These are phyloP conservation scores for Rhingia campestris DNA, from an alignment of 2,888 invertebrate species.

Conservation along the genomic window DNA sequence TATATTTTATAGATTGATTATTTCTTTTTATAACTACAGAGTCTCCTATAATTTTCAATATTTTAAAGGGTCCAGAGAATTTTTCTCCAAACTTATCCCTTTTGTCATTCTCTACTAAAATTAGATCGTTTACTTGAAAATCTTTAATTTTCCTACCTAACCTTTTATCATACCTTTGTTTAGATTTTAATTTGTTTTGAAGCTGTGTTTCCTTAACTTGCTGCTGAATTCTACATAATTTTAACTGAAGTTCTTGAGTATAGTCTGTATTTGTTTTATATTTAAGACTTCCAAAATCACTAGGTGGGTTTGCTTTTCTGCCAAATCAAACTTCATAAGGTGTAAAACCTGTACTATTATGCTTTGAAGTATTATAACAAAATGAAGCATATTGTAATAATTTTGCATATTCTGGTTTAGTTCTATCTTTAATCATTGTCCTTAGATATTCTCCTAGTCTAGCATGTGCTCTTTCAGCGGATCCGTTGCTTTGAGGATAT, in stretches of 20 bases:
- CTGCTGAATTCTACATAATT: too few species aligned
- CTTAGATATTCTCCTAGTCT: slow-evolving; percentile 16
- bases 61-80: not conserved
- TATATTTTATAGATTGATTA: too few species aligned
- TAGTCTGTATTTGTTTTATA: slow-evolving; percentile 18
- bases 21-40: too few species aligned
- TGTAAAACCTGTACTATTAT: slow-evolving; percentile 16
- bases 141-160: not conserved
- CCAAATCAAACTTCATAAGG: not conserved
- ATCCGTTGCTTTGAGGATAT: slow-evolving; percentile 9
- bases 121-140: slow-evolving; percentile 10
- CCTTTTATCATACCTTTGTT: too few species aligned
- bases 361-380: slow-evolving; percentile 1
- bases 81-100: slow-evolving; percentile 11
- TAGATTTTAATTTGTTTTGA: too few species aligned
- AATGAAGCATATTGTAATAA: slow-evolving; percentile 7
- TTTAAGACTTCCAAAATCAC: slow-evolving; percentile 9
- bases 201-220: too few species aligned
- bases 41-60: too few species aligned
- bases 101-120: slow-evolving; percentile 9
- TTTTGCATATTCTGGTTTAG: slow-evolving; percentile 17
- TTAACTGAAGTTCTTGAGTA: slow-evolving; percentile 27
- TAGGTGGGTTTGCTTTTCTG: slow-evolving; percentile 15
- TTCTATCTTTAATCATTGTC: slow-evolving; percentile 1
- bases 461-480: slow-evolving; percentile 14